These are phyloP conservation scores for Xenus cinereus DNA, from an alignment of 2,113 vertebrate species.

Conservation along the genomic window DNA sequence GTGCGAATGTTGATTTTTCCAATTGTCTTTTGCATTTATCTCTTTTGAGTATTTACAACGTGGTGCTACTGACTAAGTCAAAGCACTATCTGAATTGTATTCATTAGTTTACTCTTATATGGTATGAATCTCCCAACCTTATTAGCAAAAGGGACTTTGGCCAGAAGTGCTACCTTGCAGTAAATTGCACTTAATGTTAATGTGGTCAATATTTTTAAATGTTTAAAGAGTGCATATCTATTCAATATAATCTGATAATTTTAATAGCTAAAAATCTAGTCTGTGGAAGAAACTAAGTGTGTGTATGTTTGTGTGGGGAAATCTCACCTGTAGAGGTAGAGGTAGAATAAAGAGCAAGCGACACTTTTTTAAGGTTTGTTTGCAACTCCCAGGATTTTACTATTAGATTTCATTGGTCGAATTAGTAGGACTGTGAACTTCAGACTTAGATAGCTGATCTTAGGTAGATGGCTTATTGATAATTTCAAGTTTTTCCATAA, in stretches of 20 bases:
- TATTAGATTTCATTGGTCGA: background rate
- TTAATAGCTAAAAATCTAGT: background rate
- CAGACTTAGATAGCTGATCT: background rate
- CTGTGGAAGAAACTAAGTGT: background rate
- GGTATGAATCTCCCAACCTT: background rate
- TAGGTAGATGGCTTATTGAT: background rate
- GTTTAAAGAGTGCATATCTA: background rate
- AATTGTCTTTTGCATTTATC: background rate
- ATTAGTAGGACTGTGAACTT: background rate
- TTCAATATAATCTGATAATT: background rate
- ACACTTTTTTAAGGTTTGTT: background rate
- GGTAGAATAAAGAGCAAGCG: background rate
- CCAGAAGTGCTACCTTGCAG: background rate
- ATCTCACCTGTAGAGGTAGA: background rate
- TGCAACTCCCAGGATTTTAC: background rate
- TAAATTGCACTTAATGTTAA: background rate
- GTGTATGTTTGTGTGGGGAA: fast-evolving
- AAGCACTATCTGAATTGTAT: background rate
- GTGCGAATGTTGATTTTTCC: background rate
- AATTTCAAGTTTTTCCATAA: background rate
- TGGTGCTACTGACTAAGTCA: background rate
- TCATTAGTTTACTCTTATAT: background rate
- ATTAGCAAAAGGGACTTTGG: background rate
- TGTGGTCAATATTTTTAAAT: background rate
- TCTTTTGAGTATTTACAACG: background rate